Evolutionary conservation across 2,113 vertebrate genomes (phyloP).

Genomic region (Enhydra lutris): DNA sequence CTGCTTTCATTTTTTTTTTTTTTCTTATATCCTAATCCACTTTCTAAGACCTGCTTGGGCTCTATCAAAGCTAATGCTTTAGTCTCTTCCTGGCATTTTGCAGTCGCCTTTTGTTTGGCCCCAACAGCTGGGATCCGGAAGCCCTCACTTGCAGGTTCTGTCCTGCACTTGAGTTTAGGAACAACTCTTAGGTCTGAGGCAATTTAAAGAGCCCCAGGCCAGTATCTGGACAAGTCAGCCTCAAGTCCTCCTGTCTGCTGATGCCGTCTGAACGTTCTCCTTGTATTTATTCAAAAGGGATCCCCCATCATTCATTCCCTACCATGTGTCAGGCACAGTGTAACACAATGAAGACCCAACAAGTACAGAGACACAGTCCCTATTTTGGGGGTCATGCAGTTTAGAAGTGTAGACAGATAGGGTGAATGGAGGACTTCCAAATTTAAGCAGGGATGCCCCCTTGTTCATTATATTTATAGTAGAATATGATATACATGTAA

Average conservation of each 20-base stretch:
- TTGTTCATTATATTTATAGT: neutral
- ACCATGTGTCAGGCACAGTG: neutral
- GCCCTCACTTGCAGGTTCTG: neutral
- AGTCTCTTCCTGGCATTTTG: neutral
- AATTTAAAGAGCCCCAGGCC: conserved; percentile 2
- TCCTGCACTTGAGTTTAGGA: neutral
- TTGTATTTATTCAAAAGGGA: neutral
- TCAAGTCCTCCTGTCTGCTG: neutral
- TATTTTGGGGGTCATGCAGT: neutral
- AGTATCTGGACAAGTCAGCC: neutral
- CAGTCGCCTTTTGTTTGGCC: neutral
- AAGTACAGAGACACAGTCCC: neutral
- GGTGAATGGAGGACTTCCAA: neutral
- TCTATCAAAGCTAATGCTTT: conserved; percentile 13
- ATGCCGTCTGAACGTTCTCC: neutral
- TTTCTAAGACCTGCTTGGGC: conserved; percentile 13
- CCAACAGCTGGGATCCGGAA: conserved; percentile 15
- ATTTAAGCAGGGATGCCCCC: neutral
- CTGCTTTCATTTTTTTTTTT: conserved; percentile 34
- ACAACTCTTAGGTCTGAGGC: neutral
- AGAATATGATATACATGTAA: neutral
- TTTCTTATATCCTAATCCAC: conserved; percentile 18
- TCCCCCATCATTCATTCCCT: neutral
- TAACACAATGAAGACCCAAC: neutral
- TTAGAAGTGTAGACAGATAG: neutral